phyloP scores from a whole-genome alignment of 2,888 invertebrate species.

The Bombylius major region DNA sequence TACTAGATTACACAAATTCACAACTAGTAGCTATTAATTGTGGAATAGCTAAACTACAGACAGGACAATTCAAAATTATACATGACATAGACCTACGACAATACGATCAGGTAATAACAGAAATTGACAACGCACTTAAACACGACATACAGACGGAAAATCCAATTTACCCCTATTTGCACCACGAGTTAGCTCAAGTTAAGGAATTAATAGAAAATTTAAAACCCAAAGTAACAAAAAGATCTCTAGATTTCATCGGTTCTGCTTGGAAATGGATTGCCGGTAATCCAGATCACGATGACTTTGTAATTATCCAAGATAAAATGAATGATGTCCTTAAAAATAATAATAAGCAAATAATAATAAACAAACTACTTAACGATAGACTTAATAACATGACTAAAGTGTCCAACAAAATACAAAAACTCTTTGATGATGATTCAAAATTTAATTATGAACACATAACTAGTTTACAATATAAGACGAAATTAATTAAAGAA shows the following conservation, averaged over 20 bases:
- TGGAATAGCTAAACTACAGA: slow-evolving; percentile 1
- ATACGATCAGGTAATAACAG: not conserved
- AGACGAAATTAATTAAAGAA: slow-evolving; percentile 8
- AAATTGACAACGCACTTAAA: not conserved
- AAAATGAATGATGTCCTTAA: slow-evolving; percentile 2
- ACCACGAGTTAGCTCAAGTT: not conserved
- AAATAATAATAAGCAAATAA: slow-evolving; percentile 4
- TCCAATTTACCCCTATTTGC: not conserved
- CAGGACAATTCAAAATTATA: not conserved
- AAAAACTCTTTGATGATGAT: not conserved
- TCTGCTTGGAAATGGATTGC: slow-evolving; percentile 4
- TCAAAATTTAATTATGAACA: not conserved
- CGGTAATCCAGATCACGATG: slow-evolving; percentile 1
- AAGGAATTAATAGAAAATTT: not conserved
- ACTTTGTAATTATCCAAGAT: not conserved
- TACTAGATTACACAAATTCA: slow-evolving; percentile 2
- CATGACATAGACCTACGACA: not conserved
- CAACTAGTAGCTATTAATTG: not conserved
- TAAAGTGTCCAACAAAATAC: not conserved
- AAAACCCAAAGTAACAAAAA: not conserved
- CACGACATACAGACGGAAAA: not conserved
- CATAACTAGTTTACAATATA: slow-evolving; percentile 1
- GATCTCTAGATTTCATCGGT: not conserved
- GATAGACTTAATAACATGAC: slow-evolving; percentile 6
- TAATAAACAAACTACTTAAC: slow-evolving; percentile 3